Evolutionary conservation across 2,113 vertebrate genomes (phyloP).

Genomic region (Anolis sagrei): DNA sequence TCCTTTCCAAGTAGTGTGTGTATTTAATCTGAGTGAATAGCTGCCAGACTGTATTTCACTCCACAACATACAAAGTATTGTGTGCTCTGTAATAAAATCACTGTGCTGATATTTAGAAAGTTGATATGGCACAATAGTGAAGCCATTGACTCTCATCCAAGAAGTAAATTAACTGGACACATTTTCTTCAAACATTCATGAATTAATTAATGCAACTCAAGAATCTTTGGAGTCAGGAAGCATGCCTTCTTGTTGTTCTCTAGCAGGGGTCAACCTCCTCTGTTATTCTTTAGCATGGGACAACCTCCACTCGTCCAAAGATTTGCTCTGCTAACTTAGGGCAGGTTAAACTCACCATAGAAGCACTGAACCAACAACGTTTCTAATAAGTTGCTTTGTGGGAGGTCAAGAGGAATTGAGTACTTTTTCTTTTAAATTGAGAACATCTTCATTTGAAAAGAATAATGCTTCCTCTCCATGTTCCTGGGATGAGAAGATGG

Average conservation of each 20-base stretch:
- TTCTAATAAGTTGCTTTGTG: conserved; percentile 40
- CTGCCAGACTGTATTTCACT: conserved; percentile 33
- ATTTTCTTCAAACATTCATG: conserved; percentile 37
- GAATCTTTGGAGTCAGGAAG: conserved; percentile 33
- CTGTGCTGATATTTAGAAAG: conserved; percentile 45
- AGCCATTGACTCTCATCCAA: conserved; percentile 54
- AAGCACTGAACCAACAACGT: conserved; percentile 12
- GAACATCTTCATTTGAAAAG: conserved; percentile 46
- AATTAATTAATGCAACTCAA: conserved; percentile 57
- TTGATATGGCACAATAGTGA: neutral
- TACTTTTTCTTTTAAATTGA: conserved; percentile 45
- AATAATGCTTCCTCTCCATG: conserved; percentile 17
- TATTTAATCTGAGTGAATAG: conserved; percentile 34
- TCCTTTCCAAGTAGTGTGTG: neutral
- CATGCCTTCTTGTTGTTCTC: conserved; percentile 23
- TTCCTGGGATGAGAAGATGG: conserved; percentile 23
- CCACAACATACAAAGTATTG: conserved; percentile 23
- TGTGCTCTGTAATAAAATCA: conserved; percentile 32
- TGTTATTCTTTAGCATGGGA: conserved; percentile 26
- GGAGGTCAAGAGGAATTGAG: conserved; percentile 35
- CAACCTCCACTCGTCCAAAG: conserved; percentile 16
- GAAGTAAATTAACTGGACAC: conserved; percentile 41
- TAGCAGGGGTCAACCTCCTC: conserved; percentile 28
- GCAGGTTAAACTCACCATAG: conserved; percentile 36
- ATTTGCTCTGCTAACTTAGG: conserved; percentile 37